Conservation (phyloP, 2,797 vertebrate genomes). For the Danio jaintianensis region DNA sequence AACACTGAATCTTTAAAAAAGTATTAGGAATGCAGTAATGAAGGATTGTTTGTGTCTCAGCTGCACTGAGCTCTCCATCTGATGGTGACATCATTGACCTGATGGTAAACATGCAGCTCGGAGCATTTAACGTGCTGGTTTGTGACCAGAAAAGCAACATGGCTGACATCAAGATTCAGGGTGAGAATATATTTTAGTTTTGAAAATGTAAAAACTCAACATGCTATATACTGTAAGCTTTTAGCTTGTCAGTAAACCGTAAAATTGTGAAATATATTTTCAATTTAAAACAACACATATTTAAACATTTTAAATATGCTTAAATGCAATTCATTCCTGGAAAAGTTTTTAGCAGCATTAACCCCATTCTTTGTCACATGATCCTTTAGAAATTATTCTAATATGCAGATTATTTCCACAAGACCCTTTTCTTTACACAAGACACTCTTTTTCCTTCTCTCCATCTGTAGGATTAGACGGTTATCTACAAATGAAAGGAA, state of each 20-base stretch:
- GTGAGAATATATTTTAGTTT: constrained; percentile 68
- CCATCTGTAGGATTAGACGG: constrained; percentile 84
- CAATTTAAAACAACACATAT: too few relatives aligned
- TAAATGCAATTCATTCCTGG: too few relatives aligned
- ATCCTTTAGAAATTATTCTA: too few relatives aligned
- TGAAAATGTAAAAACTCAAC: neutral
- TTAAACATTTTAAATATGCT: too few relatives aligned
- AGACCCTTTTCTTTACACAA: too few relatives aligned
- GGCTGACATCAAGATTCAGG: constrained; percentile 92
- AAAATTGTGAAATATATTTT: too few relatives aligned
- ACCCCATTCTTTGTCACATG: too few relatives aligned
- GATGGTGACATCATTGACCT: constrained; percentile 80
- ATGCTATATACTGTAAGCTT: neutral
- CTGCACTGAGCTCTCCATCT: constrained; percentile 56
- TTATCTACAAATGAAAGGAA: constrained; percentile 79
- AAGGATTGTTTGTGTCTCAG: constrained; percentile 66
- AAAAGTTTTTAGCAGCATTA: too few relatives aligned
- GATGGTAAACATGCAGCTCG: constrained; percentile 85
- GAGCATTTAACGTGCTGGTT: constrained; percentile 86
- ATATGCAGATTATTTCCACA: too few relatives aligned
- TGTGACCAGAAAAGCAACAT: constrained; percentile 87
- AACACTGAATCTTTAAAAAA: neutral
- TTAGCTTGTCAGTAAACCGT: too few relatives aligned
- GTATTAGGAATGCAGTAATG: constrained; percentile 12
- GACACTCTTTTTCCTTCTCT: too few relatives aligned